A percentile compares a stretch with the other conserved stretches of the same genome.
phyloP scores from a whole-genome alignment of 2,797 vertebrate genomes.

The Ptychobarbus kaznakovi region DNA sequence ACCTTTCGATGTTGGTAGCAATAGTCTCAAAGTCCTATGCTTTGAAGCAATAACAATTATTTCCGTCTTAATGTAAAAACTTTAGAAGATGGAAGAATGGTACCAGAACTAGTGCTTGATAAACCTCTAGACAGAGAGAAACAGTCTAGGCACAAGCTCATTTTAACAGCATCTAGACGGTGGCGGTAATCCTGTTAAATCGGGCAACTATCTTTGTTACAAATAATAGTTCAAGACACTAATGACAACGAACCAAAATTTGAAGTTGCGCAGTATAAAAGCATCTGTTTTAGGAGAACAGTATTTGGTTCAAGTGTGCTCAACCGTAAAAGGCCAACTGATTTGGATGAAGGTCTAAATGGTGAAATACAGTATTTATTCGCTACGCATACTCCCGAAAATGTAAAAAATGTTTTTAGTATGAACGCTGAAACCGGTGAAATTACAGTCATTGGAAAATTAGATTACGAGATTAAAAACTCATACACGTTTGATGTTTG shows the following conservation, averaged over 20 bases:
- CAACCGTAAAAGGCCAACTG: conserved; percentile 52
- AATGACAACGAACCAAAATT: conserved; percentile 66
- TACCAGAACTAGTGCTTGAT: conserved; percentile 63
- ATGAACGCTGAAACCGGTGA: conserved; percentile 66
- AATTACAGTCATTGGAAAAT: conserved; percentile 66
- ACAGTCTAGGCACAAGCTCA: conserved; percentile 47
- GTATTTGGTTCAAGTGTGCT: conserved; percentile 37
- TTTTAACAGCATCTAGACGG: conserved; percentile 64
- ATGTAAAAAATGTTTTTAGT: conserved; percentile 53
- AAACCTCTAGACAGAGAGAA: conserved; percentile 63
- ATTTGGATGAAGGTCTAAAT: conserved; percentile 59
- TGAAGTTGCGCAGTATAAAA: conserved; percentile 60
- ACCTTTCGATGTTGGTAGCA: conserved; percentile 71
- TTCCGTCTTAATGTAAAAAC: conserved; percentile 65
- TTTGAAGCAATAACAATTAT: conserved; percentile 64
- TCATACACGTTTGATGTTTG: conserved; percentile 69
- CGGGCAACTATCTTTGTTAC: conserved; percentile 59
- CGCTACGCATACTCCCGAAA: conserved; percentile 47
- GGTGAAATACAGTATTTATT: conserved; percentile 59
- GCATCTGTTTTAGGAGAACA: conserved; percentile 44
- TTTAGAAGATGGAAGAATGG: conserved; percentile 52
- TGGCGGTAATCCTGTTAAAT: conserved; percentile 59
- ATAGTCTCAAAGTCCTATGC: too few species aligned
- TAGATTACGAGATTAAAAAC: conserved; percentile 69
- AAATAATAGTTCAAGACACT: conserved; percentile 58